These are phyloP conservation scores for Alligator mississippiensis DNA, from an alignment of 2,113 vertebrate species.

Conservation along the genomic window DNA sequence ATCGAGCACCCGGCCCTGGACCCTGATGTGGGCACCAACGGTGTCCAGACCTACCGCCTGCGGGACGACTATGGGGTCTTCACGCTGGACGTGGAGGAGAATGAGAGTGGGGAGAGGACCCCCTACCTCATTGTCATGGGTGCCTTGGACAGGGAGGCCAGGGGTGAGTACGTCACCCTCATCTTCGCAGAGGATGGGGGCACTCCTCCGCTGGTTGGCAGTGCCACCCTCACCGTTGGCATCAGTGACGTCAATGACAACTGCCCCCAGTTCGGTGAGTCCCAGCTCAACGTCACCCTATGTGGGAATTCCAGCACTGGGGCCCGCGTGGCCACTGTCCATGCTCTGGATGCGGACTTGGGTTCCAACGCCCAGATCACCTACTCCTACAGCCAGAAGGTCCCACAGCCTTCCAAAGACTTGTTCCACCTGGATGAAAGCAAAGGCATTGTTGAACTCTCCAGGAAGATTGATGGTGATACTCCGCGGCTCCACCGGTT, in stretches of 20 bases:
- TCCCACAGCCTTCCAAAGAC: constrained; percentile 85
- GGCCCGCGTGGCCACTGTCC: constrained; percentile 81
- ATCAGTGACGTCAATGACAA: constrained; percentile 97
- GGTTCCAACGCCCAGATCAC: constrained; percentile 91
- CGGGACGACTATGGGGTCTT: constrained; percentile 91
- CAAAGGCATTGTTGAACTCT: constrained; percentile 87
- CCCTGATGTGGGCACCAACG: constrained; percentile 86
- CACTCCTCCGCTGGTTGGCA: constrained; percentile 88
- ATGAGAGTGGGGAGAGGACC: constrained; percentile 92
- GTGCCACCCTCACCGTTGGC: constrained; percentile 90
- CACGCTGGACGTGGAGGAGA: constrained; percentile 95
- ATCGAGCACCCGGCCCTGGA: constrained; percentile 94
- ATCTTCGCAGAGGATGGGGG: constrained; percentile 96
- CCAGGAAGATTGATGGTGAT: constrained; percentile 82
- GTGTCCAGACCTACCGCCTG: constrained; percentile 95
- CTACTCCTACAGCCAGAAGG: constrained; percentile 94
- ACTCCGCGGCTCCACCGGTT: constrained; percentile 86
- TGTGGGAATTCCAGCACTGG: constrained; percentile 91
- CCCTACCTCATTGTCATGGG: constrained; percentile 94
- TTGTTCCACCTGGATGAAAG: constrained; percentile 89
- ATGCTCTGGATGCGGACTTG: constrained; percentile 90
- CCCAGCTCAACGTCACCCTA: constrained; percentile 88
- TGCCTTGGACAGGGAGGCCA: constrained; percentile 88
- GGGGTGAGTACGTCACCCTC: constrained; percentile 89
- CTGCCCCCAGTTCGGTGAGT: constrained; percentile 90